Evolutionary conservation across 2,113 vertebrate species (phyloP).

Genomic region (Opisthocomus hoazin): DNA sequence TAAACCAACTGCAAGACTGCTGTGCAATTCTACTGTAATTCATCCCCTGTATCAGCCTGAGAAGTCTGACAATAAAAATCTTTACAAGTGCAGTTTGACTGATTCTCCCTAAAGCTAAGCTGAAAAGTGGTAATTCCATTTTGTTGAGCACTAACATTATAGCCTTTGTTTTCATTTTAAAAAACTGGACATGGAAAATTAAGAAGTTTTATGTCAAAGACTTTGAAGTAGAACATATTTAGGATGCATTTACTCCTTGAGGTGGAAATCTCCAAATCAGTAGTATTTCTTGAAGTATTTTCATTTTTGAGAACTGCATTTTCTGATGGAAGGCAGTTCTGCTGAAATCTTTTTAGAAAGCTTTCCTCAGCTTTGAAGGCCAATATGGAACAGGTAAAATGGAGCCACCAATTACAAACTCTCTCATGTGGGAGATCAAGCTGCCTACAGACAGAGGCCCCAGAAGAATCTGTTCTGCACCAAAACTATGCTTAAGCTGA

Average conservation of each 20-base stretch:
- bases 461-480: not conserved
- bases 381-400: not conserved
- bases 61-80: not conserved
- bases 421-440: not conserved
- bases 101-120: not conserved
- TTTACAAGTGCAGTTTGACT: not conserved
- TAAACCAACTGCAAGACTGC: not conserved
- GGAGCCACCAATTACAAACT: not conserved
- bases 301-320: not conserved
- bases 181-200: not conserved
- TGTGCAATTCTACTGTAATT: not conserved
- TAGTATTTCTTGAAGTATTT: not conserved
- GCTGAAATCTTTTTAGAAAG: not conserved
- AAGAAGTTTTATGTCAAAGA: not conserved
- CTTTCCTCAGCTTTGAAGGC: not conserved
- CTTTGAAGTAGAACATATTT: not conserved
- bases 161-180: not conserved
- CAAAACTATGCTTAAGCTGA: not conserved
- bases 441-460: not conserved
- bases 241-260: not conserved
- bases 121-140: not conserved
- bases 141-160: not conserved
- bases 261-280: not conserved
- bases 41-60: not conserved
- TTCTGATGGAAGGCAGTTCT: not conserved